A percentile compares a stretch with the other conserved stretches of the same genome.
These are phyloP conservation scores for Micromussa lordhowensis DNA, from an alignment of 92 coral and sea anemone species.

Conservation along the genomic window DNA sequence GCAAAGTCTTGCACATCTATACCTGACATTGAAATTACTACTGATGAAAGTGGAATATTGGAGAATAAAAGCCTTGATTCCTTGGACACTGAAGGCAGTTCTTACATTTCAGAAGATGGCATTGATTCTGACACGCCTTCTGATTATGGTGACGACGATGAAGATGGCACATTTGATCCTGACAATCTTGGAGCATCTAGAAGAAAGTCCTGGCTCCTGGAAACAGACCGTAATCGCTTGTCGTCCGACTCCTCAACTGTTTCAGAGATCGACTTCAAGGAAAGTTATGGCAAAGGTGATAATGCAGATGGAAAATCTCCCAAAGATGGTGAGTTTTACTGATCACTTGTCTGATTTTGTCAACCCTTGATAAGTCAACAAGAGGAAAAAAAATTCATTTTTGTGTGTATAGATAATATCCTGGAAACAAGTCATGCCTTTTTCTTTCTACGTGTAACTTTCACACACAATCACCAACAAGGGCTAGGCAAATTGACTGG, in stretches of 20 bases:
- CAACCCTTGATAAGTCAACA: too few species aligned
- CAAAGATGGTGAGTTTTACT: constrained; percentile 9
- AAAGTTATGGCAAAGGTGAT: constrained; percentile 5
- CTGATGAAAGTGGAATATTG: constrained; percentile 78
- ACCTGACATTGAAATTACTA: constrained; percentile 74
- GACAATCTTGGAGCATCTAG: constrained; percentile 8
- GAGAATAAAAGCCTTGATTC: constrained; percentile 79
- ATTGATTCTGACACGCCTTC: constrained; percentile 83
- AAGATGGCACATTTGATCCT: constrained; percentile 35
- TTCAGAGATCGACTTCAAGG: constrained; percentile 82
- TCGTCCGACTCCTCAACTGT: constrained; percentile 88
- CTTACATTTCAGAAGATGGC: constrained; percentile 69
- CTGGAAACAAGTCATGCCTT: too few species aligned
- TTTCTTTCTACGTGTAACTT: too few species aligned
- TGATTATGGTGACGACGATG: constrained; percentile 81
- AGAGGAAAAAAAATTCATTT: too few species aligned
- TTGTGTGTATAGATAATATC: too few species aligned
- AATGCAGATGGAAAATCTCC: constrained; percentile 19
- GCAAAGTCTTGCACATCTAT: constrained; percentile 15
- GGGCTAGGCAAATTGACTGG: too few species aligned
- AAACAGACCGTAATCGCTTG: constrained; percentile 68
- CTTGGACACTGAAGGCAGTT: constrained; percentile 44
- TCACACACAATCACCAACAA: too few species aligned
- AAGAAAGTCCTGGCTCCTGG: constrained; percentile 60
- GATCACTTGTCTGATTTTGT: too few species aligned